Conservation (phyloP, 2,797 vertebrate species). For the Malurus leucopterus region DNA sequence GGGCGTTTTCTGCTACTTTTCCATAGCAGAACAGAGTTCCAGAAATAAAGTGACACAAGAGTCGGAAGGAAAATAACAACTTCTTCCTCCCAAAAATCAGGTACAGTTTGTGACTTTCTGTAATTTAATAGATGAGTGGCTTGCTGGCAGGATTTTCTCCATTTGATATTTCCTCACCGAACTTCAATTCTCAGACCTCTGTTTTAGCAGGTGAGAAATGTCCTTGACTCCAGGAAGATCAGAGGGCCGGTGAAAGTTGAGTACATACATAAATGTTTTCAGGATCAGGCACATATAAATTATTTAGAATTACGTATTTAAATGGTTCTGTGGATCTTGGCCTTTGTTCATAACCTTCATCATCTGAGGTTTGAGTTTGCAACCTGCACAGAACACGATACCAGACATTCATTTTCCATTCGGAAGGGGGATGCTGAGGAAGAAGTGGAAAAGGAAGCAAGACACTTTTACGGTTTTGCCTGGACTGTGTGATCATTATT, state of each 20-base stretch:
- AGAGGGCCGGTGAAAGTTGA: background rate
- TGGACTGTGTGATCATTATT: background rate
- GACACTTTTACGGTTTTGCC: background rate
- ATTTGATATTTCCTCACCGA: background rate
- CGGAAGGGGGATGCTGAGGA: background rate
- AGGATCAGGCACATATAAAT: conserved; percentile 22
- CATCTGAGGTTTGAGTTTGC: background rate
- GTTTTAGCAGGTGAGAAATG: background rate
- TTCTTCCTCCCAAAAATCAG: background rate
- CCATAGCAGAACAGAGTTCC: background rate
- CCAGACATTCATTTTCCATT: background rate
- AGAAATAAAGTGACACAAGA: background rate
- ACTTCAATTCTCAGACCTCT: background rate
- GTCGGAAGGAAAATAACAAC: background rate
- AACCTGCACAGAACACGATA: background rate
- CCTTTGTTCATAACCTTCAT: conserved; percentile 10
- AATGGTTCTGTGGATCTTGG: conserved; percentile 36
- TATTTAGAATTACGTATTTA: conserved; percentile 5
- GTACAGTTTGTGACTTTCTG: background rate
- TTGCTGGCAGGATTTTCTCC: background rate
- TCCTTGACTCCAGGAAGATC: conserved; percentile 1
- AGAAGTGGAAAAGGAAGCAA: background rate
- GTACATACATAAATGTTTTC: background rate
- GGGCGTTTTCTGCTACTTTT: background rate
- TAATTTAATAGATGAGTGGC: background rate